Base-by-base conservation (phyloP, 2,888 invertebrate genomes). In the Epistrophe grossulariae region DNA sequence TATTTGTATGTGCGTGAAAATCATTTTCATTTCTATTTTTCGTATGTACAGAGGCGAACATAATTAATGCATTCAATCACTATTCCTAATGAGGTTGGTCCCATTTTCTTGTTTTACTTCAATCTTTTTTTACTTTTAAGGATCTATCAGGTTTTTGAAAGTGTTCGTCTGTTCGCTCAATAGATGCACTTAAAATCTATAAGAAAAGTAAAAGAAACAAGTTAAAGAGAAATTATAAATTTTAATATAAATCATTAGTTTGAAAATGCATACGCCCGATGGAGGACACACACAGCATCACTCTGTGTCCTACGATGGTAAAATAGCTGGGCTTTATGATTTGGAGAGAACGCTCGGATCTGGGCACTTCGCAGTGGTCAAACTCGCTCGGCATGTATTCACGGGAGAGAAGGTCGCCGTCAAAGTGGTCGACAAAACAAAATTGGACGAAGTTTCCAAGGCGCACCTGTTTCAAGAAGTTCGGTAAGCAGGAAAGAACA, bases 351-450 rank as follows among this genome's bases (percentile, higher is more conserved):
- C 99, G 6, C 95, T 99, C 79, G 99, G 99, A 64, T 97, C 98
- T 84, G 99, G 99, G 82, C 99, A 99, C 94, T 99, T 99, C 94
- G 99, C 99, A 88, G 98, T 99, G 88, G 99, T 99, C 60, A 99
- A 99, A 94, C 94, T 98, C 89, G 99, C 99, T 35, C 94, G 98
- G 89, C 99, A 99, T 95, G 99, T 99, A 80, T 99, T 99, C 93
- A 99, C 99, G 72, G 99, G 99, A 48, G 99, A 99, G 94, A 98
- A 98, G 94, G 99, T 99, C 79, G 98, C 98, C 77, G 98, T 98
- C 74, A 98, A 98, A 95, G 97, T 99, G 88, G 99, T 99, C 91
- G 99, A 99, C 93, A 99, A 99, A 94, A 98, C 97, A 90, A 99
- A 99, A 94, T 94, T 99, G 90, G 99, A 99, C 93, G 98, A 98